Evolutionary conservation across 2,888 invertebrate genomes (phyloP).

Genomic region (Tinea semifulvella): DNA sequence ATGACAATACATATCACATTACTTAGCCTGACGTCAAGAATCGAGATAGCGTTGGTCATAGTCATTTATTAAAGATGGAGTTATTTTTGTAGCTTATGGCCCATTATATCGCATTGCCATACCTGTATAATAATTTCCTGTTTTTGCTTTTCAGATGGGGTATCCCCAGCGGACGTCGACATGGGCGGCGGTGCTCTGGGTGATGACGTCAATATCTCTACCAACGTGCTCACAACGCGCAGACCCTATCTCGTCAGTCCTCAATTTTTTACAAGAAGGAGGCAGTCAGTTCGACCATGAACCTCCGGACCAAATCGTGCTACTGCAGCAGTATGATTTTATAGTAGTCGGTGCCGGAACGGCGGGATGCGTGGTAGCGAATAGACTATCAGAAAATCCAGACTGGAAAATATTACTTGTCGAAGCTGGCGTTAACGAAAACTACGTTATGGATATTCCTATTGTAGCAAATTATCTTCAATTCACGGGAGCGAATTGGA

Average conservation of each 20-base stretch:
- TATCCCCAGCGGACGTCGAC: slow-evolving; percentile 29
- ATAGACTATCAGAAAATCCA: slow-evolving; percentile 74
- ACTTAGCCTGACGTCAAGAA: not conserved
- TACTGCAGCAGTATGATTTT: slow-evolving; percentile 75
- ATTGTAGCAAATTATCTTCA: slow-evolving; percentile 78
- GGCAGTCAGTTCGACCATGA: slow-evolving; percentile 56
- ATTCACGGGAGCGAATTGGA: slow-evolving; percentile 79
- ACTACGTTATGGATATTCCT: slow-evolving; percentile 78
- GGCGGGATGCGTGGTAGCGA: slow-evolving; percentile 80
- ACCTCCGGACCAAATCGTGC: slow-evolving; percentile 56
- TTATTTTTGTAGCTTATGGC: too few species aligned
- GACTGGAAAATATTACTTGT: slow-evolving; percentile 74
- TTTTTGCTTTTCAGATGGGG: slow-evolving; percentile 43
- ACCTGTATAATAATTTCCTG: not conserved
- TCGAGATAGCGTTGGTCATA: not conserved
- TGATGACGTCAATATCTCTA: slow-evolving; percentile 1
- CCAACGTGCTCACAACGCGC: slow-evolving; percentile 34
- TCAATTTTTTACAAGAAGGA: slow-evolving; percentile 64
- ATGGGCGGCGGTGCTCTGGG: slow-evolving; percentile 9
- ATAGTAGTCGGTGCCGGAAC: slow-evolving; percentile 83
- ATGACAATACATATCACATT: not conserved
- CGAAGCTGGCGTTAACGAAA: slow-evolving; percentile 78
- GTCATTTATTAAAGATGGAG: too few species aligned
- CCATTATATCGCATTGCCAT: too few species aligned
- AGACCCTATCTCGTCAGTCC: slow-evolving; percentile 55